Percentiles rank a stretch among this genome's conserved stretches.
phyloP scores from a whole-genome alignment of 2,113 vertebrate genomes.

The Naja naja region DNA sequence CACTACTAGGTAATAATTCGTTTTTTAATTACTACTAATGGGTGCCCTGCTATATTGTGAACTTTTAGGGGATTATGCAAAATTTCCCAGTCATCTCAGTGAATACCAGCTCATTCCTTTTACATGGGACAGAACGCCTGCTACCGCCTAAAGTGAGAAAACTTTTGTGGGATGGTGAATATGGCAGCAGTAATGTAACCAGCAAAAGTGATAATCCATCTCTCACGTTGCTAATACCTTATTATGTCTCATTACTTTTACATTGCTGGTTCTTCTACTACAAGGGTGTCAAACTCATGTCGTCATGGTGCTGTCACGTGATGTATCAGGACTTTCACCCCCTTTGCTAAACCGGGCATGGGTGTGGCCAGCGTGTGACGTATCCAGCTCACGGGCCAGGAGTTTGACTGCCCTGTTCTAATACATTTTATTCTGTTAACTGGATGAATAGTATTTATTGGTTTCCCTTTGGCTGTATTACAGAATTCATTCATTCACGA shows the following conservation, averaged over 20 bases:
- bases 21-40: background rate
- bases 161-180: background rate
- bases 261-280: background rate
- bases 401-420: too few relatives aligned
- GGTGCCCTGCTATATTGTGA: background rate
- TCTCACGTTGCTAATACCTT: background rate
- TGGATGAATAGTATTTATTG: background rate
- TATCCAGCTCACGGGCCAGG: too few relatives aligned
- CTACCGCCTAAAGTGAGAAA: background rate
- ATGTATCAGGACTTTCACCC: too few relatives aligned
- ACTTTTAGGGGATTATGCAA: background rate
- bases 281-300: too few relatives aligned
- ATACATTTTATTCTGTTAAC: background rate
- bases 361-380: too few relatives aligned
- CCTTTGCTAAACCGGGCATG: too few relatives aligned
- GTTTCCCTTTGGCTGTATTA: background rate
- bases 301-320: too few relatives aligned
- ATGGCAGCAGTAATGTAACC: background rate
- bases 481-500: background rate
- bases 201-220: background rate
- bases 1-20: background rate
- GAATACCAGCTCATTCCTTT: background rate
- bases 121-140: background rate
- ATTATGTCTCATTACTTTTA: background rate
- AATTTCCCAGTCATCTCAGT: background rate